These are phyloP conservation scores for Limnephilus lunatus DNA, from an alignment of 2,888 invertebrate species.

Conservation along the genomic window DNA sequence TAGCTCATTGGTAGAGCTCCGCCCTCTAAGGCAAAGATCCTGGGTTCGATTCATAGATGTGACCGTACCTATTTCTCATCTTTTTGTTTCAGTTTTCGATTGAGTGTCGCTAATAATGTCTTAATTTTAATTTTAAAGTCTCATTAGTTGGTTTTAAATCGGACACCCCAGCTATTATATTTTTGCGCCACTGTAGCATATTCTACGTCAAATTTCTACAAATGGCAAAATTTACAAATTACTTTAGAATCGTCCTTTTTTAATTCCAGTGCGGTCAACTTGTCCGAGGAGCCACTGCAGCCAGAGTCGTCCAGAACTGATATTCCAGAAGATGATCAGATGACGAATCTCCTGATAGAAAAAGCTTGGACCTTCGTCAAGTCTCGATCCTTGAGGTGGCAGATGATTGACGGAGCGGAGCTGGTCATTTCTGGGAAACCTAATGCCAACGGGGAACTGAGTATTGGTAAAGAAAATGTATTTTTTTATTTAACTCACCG, in stretches of 20 bases:
- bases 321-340: slow-evolving; percentile 79
- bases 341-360: slow-evolving; percentile 82
- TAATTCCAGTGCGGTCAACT: slow-evolving; percentile 2
- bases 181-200: no score
- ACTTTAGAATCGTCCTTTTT: neutral
- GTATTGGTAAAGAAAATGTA: slow-evolving; percentile 75
- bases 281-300: slow-evolving; percentile 10
- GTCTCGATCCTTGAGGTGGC: slow-evolving; percentile 87
- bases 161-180: no score
- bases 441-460: slow-evolving; percentile 82
- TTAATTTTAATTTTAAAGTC: no score
- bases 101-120: no score
- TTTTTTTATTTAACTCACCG: neutral
- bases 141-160: no score
- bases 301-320: slow-evolving; percentile 67
- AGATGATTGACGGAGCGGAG: slow-evolving; percentile 87
- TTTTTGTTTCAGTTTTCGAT: no score
- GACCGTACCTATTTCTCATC: no score
- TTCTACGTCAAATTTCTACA: no score
- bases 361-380: slow-evolving; percentile 87
- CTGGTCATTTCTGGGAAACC: slow-evolving; percentile 85
- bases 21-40: no score
- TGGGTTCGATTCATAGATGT: no score
- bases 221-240: no score
- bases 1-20: no score